Evolutionary conservation across 53 echinoderm and acorn worm genomes (phyloP), one percentile per base, ranked within the genome.

Genomic region (Paracentrotus lividus): DNA sequence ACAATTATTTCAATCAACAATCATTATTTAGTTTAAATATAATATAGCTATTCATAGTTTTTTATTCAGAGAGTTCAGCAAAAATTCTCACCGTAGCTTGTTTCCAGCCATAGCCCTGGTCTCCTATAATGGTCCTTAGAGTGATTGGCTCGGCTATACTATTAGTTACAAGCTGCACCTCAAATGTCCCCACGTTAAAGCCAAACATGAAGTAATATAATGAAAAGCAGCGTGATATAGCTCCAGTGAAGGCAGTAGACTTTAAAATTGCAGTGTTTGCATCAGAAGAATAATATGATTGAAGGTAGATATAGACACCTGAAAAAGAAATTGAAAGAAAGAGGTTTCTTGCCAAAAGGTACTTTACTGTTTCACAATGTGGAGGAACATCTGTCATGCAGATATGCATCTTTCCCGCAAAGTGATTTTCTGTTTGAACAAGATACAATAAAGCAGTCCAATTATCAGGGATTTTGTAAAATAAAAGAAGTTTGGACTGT

Each of bases 171-270:
- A 55, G 2, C 54, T 88, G 33, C 31, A 88, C 33, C 21, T 53
- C 56, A 20, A 88, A 4, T 8, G 2, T 2, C 18, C 88, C 88
- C 3, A 88, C 15, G 13, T 0, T 1, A 32, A 38, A 36, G 9
- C 98, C 98, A 58, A 89, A 95, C 96, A 98, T 95, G 86, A 97
- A 96, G 90, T 98, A 98, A 96, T 96, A 98, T 88, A 97, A 93
- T 26, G 88, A 92, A 7, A 98, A 72, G 29, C 98, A 98, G 6
- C 95, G 90, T 21, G 90, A 42, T 29, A 89, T 78, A 16, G 93
- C 97, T 1, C 87, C 54, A 36, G 84, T 88, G 88, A 92, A 88
- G 20, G 33, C 88, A 10, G 88, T 88, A 1, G 88, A 88, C 34
- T 88, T 88, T 20, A 88, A 47, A 31, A 52, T 85, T 49, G 85